phyloP scores from a whole-genome alignment of 2,888 invertebrate species.

The Drosophila austrosaltans region DNA sequence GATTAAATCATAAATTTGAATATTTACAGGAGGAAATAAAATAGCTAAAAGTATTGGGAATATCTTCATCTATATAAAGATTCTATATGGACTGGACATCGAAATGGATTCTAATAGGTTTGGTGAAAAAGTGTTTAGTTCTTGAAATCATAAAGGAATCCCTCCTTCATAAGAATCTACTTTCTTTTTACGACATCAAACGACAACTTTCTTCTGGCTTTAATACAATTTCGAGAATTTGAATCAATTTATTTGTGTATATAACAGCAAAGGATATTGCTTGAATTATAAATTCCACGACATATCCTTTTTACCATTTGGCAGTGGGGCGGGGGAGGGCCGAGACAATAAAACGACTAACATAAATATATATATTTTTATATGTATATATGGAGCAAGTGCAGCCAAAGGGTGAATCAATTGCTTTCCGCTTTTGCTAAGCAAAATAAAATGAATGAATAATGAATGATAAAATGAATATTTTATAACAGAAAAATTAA shows the following conservation, averaged over 20 bases:
- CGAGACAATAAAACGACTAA: not conserved
- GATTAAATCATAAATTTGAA: not conserved
- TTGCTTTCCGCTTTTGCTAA: slow-evolving; percentile 6
- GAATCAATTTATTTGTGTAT: not conserved
- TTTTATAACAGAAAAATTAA: not conserved
- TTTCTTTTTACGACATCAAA: too few species aligned
- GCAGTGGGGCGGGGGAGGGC: not conserved
- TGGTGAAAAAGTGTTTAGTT: not conserved
- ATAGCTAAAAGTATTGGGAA: not conserved
- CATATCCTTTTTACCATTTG: not conserved
- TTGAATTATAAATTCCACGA: not conserved
- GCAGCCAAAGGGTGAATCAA: not conserved
- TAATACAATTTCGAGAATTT: not conserved
- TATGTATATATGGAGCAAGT: too few species aligned
- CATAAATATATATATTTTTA: not conserved
- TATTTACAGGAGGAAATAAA: not conserved
- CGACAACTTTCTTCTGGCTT: not conserved
- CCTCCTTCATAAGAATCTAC: too few species aligned
- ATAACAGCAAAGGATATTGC: not conserved
- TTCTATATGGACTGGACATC: too few species aligned
- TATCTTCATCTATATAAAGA: too few species aligned
- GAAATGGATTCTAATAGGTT: too few species aligned
- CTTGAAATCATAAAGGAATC: too few species aligned
- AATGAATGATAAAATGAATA: not conserved
- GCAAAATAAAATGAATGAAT: slow-evolving; percentile 26